Percentiles rank a stretch among this genome's conserved stretches.
Evolutionary conservation across 1,140 invertebrate genomes (phyloP).

Genomic region (Drosophila aff.): DNA sequence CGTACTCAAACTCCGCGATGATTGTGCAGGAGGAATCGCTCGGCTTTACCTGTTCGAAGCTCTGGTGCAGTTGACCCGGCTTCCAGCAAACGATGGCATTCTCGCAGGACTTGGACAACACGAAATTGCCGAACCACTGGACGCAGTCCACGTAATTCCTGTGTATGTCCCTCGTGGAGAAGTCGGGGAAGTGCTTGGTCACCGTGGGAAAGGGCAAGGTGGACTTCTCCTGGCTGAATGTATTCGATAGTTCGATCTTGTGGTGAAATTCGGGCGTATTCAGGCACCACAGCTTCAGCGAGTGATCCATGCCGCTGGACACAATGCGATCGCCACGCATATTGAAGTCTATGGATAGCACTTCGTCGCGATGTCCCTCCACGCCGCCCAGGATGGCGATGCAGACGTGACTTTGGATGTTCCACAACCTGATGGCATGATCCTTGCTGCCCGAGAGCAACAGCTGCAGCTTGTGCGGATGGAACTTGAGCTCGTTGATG

Average conservation of each 20-base stretch:
- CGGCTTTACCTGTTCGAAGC: slow-evolving; percentile 66
- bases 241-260: slow-evolving; percentile 94
- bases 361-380: slow-evolving; percentile 98
- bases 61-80: slow-evolving; percentile 75
- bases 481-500: slow-evolving; percentile 97
- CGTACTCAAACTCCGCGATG: slow-evolving; percentile 96
- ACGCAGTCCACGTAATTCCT: slow-evolving; percentile 99
- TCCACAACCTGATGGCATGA: slow-evolving; percentile 97
- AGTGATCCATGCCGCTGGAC: slow-evolving; percentile 99
- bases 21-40: slow-evolving; percentile 81
- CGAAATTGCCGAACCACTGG: slow-evolving; percentile 97
- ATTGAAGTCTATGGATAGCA: slow-evolving; percentile 97
- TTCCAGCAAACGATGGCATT: slow-evolving; percentile 91
- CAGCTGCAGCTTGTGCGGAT: slow-evolving; percentile 95
- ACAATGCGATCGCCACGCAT: slow-evolving; percentile 94
- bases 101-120: slow-evolving; percentile 98
- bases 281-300: slow-evolving; percentile 96
- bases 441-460: slow-evolving; percentile 98
- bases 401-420: slow-evolving; percentile 96
- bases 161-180: slow-evolving; percentile 98
- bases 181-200: slow-evolving; percentile 98
- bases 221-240: slow-evolving; percentile 91
- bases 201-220: slow-evolving; percentile 94
- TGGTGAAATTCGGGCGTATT: slow-evolving; percentile 94
- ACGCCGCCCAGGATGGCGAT: slow-evolving; percentile 98